Evolutionary conservation across 1,140 invertebrate species (phyloP).

Genomic region (Cataglyphis hispanica): DNA sequence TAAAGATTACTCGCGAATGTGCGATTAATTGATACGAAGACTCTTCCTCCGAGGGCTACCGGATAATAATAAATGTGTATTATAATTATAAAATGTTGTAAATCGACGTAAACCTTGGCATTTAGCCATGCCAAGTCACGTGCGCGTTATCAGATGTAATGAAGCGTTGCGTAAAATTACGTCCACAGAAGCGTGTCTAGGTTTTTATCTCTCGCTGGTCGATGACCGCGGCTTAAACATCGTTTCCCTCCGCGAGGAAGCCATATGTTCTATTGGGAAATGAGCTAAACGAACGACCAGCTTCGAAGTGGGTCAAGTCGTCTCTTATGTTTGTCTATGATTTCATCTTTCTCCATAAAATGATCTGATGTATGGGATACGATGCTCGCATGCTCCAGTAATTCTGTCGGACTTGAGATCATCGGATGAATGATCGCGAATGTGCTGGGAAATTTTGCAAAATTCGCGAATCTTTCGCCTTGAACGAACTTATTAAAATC

Average conservation of each 20-base stretch:
- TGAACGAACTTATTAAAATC: not conserved
- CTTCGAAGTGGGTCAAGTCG: slow-evolving; percentile 68
- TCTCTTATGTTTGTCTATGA: slow-evolving; percentile 57
- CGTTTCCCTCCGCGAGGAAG: slow-evolving; percentile 53
- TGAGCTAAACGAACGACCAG: slow-evolving; percentile 62
- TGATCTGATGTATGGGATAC: not conserved
- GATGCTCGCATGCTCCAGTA: slow-evolving; percentile 47
- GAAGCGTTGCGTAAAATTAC: slow-evolving; percentile 21
- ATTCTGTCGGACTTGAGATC: slow-evolving; percentile 5
- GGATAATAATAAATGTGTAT: not conserved
- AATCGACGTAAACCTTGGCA: too few species aligned
- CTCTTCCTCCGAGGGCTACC: not conserved
- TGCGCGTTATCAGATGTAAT: slow-evolving; percentile 24
- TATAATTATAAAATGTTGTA: not conserved
- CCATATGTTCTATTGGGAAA: slow-evolving; percentile 62
- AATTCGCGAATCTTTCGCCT: too few species aligned
- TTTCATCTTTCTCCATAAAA: slow-evolving; percentile 71
- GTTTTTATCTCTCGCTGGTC: slow-evolving; percentile 31
- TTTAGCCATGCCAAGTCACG: not conserved
- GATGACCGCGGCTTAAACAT: slow-evolving; percentile 31
- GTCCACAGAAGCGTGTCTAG: slow-evolving; percentile 23
- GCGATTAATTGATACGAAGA: not conserved
- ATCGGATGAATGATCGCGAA: not conserved
- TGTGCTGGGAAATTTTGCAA: too few species aligned
- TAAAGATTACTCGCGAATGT: not conserved